Evolutionary conservation across 2,113 vertebrate genomes (phyloP), one percentile per base, ranked within the genome.

Genomic region (Silurus asotus): DNA sequence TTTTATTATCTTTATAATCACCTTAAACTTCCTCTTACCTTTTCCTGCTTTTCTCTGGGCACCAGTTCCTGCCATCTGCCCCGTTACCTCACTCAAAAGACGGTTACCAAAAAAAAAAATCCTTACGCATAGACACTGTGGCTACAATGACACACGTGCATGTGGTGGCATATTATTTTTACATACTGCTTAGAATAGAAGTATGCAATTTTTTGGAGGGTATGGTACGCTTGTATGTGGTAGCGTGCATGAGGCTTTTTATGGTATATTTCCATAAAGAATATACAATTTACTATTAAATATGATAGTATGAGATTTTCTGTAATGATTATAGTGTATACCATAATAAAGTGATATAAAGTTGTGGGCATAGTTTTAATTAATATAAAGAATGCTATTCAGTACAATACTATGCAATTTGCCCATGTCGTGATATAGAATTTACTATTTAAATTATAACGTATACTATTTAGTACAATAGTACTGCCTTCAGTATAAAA

Each of bases 1-100:
- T 72, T 1, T 15, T n/a, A 13, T 59, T 70, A 86, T 72, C 84
- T 81, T 72, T 53, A 72, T 20, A 37, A 81, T 81, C 55, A 20
- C 48, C 48, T n/a, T 65, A 53, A 53, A 51, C 61, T 25, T 65
- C 80, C 14, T 15, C 17, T 49, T 61, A 53, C 59, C 15, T 81
- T n/a, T 17, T 25, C 8, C 59, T n/a, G 6, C 58, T 81, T 17
- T 48, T 62, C 37, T n/a, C 20, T n/a, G 19, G 20, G 6, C 25
- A 11, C 48, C 8, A 0, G 20, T 81, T 81, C 61, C 23, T 82
- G 45, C 80, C 61, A 82, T 48, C 61, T 82, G 80, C 61, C 23
- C 13, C 11, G 4, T 15, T 51, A 64, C 17, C 19, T 23, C 19
- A 45, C 37, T 61, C 56, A 37, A 61, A 80, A 61, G 53, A 28